A percentile compares a stretch with the other conserved stretches of the same genome.
Conservation (phyloP, 2,113 vertebrate genomes). For the Leptosomus discolor region DNA sequence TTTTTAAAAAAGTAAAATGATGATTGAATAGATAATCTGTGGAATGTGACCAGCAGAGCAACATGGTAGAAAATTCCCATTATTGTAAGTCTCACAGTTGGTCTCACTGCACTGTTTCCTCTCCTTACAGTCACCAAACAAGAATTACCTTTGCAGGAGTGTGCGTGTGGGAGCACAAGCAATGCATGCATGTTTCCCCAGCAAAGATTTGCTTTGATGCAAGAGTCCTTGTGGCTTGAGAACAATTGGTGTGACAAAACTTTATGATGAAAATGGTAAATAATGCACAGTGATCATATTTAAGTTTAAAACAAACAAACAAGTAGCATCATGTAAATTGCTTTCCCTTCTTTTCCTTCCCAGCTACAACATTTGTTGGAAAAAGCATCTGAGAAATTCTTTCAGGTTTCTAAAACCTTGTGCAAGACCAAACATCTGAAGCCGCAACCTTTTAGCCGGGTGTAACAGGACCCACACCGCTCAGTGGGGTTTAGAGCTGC, state of each 20-base stretch:
- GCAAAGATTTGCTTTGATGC: neutral
- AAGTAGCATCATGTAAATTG: neutral
- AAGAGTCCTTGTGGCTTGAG: neutral
- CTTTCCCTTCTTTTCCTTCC: neutral
- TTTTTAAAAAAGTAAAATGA: neutral
- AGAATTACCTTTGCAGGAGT: neutral
- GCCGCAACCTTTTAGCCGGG: neutral
- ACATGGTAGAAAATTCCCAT: neutral
- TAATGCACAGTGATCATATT: neutral
- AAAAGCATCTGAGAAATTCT: neutral
- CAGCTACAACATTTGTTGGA: neutral
- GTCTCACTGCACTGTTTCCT: neutral
- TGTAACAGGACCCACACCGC: slow-evolving; percentile 17
- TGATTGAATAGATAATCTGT: neutral
- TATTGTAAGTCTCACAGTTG: neutral
- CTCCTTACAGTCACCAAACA: neutral
- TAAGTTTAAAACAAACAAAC: neutral
- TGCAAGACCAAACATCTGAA: slow-evolving; percentile 5
- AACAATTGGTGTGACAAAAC: neutral
- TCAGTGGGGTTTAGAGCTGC: slow-evolving; percentile 35
- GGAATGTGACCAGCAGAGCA: neutral
- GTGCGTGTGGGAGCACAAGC: neutral
- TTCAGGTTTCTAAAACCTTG: slow-evolving; percentile 20
- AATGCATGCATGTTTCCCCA: neutral
- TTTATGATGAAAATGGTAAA: neutral